phyloP scores from a whole-genome alignment of 2,888 invertebrate species.

The Gastrophysa polygoni region DNA sequence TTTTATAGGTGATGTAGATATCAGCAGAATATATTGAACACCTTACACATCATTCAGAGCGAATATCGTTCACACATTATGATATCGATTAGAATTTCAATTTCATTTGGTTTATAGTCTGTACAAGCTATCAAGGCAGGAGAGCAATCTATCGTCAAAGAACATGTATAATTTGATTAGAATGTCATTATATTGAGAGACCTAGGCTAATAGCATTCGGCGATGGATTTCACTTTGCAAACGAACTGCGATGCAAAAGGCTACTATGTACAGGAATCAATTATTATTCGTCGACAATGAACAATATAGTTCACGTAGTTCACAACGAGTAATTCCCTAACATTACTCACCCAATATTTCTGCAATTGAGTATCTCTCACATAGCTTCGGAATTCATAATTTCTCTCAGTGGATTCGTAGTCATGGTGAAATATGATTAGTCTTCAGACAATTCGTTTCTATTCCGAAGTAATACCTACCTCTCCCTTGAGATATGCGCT shows the following conservation, averaged over 20 bases:
- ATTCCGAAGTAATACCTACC: background rate
- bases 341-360: too few relatives aligned
- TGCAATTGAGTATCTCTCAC: too few relatives aligned
- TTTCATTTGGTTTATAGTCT: background rate
- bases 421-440: slow-evolving; percentile 16
- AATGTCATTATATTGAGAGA: slow-evolving; percentile 50
- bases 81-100: background rate
- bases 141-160: slow-evolving; percentile 47
- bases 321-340: too few relatives aligned
- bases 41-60: too few relatives aligned
- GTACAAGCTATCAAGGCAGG: slow-evolving; percentile 16
- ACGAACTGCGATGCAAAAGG: too few relatives aligned
- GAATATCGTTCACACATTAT: background rate
- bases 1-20: too few relatives aligned
- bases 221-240: slow-evolving; percentile 20
- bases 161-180: slow-evolving; percentile 51
- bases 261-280: too few relatives aligned
- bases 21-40: too few relatives aligned
- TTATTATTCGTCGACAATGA: too few relatives aligned
- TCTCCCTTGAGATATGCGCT: slow-evolving; percentile 3
- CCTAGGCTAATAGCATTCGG: slow-evolving; percentile 39
- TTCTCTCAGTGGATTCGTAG: slow-evolving; percentile 15
- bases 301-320: too few relatives aligned
- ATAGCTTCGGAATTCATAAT: background rate
- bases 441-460: background rate